Conservation (phyloP, 30 jellyfish, hydroid and myxozoan genomes). For the Clytia hemisphaerica region DNA sequence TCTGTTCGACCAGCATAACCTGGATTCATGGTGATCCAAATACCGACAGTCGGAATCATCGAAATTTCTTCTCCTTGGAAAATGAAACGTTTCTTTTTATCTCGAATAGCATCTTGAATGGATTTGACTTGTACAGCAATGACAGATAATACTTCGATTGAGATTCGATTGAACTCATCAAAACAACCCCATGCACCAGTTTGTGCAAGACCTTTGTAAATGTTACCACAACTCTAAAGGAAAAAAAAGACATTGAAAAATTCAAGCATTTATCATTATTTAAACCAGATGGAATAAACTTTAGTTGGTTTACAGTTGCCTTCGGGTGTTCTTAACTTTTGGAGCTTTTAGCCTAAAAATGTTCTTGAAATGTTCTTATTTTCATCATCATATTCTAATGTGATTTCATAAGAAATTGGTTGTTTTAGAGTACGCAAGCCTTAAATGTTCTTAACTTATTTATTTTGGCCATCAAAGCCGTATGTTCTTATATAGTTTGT, state of each 20-base stretch:
- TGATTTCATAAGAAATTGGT: too few species aligned
- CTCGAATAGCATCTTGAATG: constrained; percentile 95
- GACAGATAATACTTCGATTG: constrained; percentile 97
- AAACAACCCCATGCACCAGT: constrained; percentile 99
- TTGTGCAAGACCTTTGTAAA: constrained; percentile 93
- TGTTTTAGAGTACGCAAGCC: too few species aligned
- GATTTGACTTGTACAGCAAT: constrained; percentile 98
- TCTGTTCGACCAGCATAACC: constrained; percentile 99
- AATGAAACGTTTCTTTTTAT: constrained; percentile 69
- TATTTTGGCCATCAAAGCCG: too few species aligned
- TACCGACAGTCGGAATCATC: constrained; percentile 83
- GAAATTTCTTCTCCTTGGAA: constrained; percentile 96
- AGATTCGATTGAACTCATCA: constrained; percentile 92
- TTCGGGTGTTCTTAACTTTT: too few species aligned
- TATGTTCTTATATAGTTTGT: too few species aligned
- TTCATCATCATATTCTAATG: too few species aligned
- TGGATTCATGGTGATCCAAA: constrained; percentile 97
- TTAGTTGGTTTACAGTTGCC: too few species aligned
- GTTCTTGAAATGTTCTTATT: too few species aligned
- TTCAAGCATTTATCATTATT: too few species aligned
- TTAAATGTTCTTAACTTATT: too few species aligned
- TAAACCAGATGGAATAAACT: too few species aligned
- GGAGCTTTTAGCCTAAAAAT: too few species aligned
- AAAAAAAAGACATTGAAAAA: neutral
- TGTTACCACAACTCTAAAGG: constrained; percentile 87